These are phyloP conservation scores for Anisognathus igniventris DNA, from an alignment of 2,797 vertebrate species.

Conservation along the genomic window DNA sequence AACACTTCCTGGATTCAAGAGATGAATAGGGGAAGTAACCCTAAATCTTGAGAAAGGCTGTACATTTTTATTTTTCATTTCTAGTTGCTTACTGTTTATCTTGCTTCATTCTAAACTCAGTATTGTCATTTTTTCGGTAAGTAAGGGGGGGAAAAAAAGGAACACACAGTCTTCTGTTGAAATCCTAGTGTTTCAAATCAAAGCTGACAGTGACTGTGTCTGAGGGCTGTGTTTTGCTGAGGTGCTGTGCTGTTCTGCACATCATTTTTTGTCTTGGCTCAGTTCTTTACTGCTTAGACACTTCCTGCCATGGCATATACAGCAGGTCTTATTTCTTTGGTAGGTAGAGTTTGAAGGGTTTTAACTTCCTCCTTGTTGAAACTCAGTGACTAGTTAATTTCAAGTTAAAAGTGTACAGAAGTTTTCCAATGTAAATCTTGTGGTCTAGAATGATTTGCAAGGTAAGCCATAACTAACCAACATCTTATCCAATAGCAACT, in stretches of 20 bases:
- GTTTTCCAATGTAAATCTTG: neutral
- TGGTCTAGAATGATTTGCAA: neutral
- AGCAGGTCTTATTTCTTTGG: neutral
- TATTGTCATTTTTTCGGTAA: neutral
- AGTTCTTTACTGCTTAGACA: neutral
- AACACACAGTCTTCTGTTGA: neutral
- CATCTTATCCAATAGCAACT: neutral
- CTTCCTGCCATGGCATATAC: neutral
- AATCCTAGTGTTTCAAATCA: neutral
- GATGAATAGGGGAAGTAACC: neutral
- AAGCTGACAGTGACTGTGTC: neutral
- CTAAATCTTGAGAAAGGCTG: slow-evolving; percentile 27
- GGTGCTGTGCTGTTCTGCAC: neutral
- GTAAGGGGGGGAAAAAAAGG: fast-evolving
- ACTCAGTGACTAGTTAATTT: neutral
- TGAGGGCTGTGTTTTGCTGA: neutral
- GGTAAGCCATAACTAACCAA: fast-evolving
- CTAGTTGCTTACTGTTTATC: neutral
- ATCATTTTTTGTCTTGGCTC: neutral
- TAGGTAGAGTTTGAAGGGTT: neutral
- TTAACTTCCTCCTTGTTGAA: neutral
- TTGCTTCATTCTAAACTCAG: neutral
- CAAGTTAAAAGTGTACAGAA: neutral
- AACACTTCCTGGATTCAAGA: neutral
- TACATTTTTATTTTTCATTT: neutral